Percentiles rank a stretch among this genome's conserved stretches.
phyloP scores from a whole-genome alignment of 2,797 vertebrate genomes.

The Bryconaethiops microstoma region DNA sequence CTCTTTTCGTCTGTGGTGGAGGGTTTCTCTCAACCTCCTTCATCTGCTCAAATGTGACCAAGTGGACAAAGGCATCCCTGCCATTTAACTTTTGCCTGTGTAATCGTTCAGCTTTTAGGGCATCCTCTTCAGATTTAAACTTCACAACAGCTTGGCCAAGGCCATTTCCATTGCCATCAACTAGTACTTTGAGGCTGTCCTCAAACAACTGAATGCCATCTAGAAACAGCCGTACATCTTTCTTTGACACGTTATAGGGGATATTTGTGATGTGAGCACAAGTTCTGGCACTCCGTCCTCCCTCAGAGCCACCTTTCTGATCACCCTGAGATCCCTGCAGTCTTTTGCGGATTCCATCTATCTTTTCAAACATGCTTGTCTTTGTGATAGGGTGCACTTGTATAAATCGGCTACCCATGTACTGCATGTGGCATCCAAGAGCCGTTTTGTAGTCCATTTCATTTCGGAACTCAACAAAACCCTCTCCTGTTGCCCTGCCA shows the following conservation, averaged over 20 bases:
- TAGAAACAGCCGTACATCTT: constrained; percentile 92
- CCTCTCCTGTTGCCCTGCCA: constrained; percentile 95
- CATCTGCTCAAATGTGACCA: constrained; percentile 93
- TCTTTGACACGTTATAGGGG: constrained; percentile 94
- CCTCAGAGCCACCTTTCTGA: constrained; percentile 85
- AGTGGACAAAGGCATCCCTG: constrained; percentile 93
- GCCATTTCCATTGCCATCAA: constrained; percentile 91
- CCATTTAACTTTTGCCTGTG: constrained; percentile 97
- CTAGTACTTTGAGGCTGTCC: constrained; percentile 89
- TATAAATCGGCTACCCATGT: constrained; percentile 97
- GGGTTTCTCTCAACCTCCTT: constrained; percentile 95
- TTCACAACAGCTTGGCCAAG: constrained; percentile 96
- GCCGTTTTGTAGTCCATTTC: constrained; percentile 93
- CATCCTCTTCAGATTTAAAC: constrained; percentile 94
- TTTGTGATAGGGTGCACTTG: constrained; percentile 96
- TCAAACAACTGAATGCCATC: constrained; percentile 93
- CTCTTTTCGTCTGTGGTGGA: constrained; percentile 91
- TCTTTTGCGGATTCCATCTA: constrained; percentile 92
- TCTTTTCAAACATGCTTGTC: constrained; percentile 97
- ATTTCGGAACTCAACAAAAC: constrained; percentile 94
- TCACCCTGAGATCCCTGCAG: constrained; percentile 85
- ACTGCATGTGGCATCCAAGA: constrained; percentile 95
- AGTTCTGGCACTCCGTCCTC: constrained; percentile 78
- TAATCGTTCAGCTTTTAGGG: constrained; percentile 91
- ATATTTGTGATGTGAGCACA: constrained; percentile 97